Evolutionary conservation across 2,888 invertebrate genomes (phyloP).

Genomic region (Orchesellides sinensis): DNA sequence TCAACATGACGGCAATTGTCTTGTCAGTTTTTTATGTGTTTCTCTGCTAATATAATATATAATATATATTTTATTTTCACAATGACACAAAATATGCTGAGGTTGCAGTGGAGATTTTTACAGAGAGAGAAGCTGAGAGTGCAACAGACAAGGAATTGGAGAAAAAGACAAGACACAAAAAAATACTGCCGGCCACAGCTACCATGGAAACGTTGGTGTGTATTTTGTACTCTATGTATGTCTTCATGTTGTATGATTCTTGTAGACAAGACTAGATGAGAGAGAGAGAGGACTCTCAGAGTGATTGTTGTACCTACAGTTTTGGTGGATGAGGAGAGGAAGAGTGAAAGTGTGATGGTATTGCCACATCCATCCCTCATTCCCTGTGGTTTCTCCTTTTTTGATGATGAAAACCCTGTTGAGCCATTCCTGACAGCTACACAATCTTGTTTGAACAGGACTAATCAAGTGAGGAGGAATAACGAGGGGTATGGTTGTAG

Average conservation of each 20-base stretch:
- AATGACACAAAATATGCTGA: background rate
- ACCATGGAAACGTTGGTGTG: too few relatives aligned
- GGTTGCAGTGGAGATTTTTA: constrained; percentile 1
- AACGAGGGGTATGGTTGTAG: background rate
- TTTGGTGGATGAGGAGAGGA: too few relatives aligned
- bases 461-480: constrained; percentile 60
- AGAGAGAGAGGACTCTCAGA: too few relatives aligned
- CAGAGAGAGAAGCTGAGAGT: constrained; percentile 2
- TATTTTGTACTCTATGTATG: too few relatives aligned
- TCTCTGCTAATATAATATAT: too few relatives aligned
- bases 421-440: constrained; percentile 67
- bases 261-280: too few relatives aligned
- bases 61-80: constrained; percentile 9
- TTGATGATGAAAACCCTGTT: constrained; percentile 66
- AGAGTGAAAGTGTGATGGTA: background rate
- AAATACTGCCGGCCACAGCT: background rate
- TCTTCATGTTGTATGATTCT: too few relatives aligned
- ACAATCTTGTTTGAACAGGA: constrained; percentile 69
- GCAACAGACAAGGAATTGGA: constrained; percentile 1
- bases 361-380: constrained; percentile 5
- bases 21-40: constrained; percentile 25
- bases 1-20: constrained; percentile 29
- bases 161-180: background rate
- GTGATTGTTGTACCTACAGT: too few relatives aligned
- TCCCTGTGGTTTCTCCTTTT: constrained; percentile 20